Conservation (phyloP, 2,888 invertebrate species). For the Podotricha telesiphe region DNA sequence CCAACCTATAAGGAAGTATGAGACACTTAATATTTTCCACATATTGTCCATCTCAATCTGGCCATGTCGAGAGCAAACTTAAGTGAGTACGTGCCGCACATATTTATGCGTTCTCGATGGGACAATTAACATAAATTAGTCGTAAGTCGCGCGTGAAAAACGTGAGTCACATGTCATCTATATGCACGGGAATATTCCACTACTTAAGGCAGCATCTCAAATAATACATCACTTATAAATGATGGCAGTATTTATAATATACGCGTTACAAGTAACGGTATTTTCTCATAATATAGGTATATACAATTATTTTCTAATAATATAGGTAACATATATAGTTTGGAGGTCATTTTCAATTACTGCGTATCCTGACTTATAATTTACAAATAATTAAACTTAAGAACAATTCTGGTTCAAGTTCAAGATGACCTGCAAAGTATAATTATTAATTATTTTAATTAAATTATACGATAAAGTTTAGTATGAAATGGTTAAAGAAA, state of each 20-base stretch:
- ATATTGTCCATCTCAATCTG: conserved; percentile 49
- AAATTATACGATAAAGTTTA: too few relatives aligned
- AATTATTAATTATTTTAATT: too few relatives aligned
- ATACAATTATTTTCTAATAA: conserved; percentile 23
- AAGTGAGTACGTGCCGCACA: conserved; percentile 69
- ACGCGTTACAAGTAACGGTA: conserved; percentile 41
- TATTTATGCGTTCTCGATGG: conserved; percentile 63
- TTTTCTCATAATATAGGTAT: conserved; percentile 42
- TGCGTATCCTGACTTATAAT: too few relatives aligned
- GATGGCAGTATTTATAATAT: conserved; percentile 41
- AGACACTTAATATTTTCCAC: conserved; percentile 46
- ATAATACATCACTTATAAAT: conserved; percentile 52
- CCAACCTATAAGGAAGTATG: conserved; percentile 45
- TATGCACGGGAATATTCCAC: conserved; percentile 51
- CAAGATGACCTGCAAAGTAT: too few relatives aligned
- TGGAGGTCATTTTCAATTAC: too few relatives aligned
- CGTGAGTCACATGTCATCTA: conserved; percentile 71
- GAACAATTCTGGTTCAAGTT: too few relatives aligned
- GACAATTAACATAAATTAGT: conserved; percentile 79
- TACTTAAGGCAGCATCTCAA: conserved; percentile 47
- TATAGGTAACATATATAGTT: conserved; percentile 31
- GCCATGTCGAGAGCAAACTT: conserved; percentile 58
- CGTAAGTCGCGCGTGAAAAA: conserved; percentile 77
- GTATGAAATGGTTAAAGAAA: too few relatives aligned
- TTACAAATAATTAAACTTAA: too few relatives aligned